Base-by-base conservation (phyloP, 2,113 vertebrate species). In the Butastur rufipennis region DNA sequence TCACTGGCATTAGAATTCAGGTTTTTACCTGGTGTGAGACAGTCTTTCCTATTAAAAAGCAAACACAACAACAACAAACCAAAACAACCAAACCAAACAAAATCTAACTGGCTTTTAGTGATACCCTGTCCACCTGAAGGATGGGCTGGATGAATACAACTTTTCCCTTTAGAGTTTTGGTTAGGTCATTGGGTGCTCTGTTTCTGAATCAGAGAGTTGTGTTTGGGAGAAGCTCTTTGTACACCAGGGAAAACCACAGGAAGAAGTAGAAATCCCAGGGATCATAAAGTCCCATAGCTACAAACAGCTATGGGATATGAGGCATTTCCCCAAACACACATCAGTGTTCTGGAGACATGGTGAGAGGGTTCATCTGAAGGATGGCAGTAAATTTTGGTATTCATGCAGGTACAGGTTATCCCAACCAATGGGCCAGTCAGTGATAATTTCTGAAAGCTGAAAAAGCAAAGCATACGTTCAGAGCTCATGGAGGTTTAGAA, bases 391-490 rank as follows among this genome's bases (percentile, higher is more conserved):
- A 34, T 1, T 4, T 27, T 36, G 21, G 29, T 58, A 40, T 6
- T 75, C 15, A 3, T 13, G 7, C 7, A 61, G 21, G 12, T 61
- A 26, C 29, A 47, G 63, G 21, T 59, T 58, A 53, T 45, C 4
- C 2, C 0, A 1, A 20, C n/a, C 31, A 45, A 34, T 0, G 2
- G 45, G 13, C 5, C 12, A 21, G 13, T 43, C 36, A 61, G 5
- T 56, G 32, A 56, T 48, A 25, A 20, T 20, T 48, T 32, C 32
- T 87, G 55, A 77, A 70, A 50, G 10, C 31, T 68, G 47, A 36
- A 36, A 77, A 77, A 78, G 63, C 15, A 55, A 71, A 43, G 32
- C 26, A 43, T 29, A 8, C 11, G 11, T 42, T 65, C 42, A 56
- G 21, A 58, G 22, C 10, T 65, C 10, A 23, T 48, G 34, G 16